phyloP scores from a whole-genome alignment of 2,113 vertebrate species.

The Brachypodius melanocephalos region DNA sequence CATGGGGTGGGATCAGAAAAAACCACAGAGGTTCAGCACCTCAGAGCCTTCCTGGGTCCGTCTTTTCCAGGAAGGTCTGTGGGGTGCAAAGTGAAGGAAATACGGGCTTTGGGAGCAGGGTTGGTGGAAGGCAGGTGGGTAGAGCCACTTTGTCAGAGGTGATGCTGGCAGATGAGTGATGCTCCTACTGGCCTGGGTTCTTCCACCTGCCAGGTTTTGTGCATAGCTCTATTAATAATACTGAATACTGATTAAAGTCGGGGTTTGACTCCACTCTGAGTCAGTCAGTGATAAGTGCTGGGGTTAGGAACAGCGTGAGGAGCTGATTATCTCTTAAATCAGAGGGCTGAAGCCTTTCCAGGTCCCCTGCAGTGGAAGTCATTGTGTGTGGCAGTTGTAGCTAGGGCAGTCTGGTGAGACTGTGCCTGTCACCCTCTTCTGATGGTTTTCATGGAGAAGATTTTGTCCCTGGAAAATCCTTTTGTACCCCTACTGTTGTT shows the following conservation, averaged over 20 bases:
- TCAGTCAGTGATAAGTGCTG: neutral
- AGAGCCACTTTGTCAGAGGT: slow-evolving; percentile 16
- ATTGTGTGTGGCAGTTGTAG: neutral
- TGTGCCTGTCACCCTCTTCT: rapidly evolving
- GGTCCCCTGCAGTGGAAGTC: neutral
- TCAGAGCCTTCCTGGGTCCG: neutral
- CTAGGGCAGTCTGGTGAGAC: neutral
- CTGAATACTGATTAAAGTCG: neutral
- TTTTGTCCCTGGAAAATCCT: neutral
- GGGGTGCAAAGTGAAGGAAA: neutral
- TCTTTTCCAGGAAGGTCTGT: neutral
- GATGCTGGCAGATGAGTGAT: neutral
- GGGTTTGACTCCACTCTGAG: neutral
- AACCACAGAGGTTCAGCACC: neutral
- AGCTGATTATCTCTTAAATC: neutral
- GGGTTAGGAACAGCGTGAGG: neutral
- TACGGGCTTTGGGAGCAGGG: neutral
- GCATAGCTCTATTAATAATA: neutral
- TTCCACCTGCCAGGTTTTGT: neutral
- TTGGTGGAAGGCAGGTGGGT: slow-evolving; percentile 3
- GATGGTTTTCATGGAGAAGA: neutral
- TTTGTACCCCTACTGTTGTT: neutral
- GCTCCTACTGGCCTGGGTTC: neutral
- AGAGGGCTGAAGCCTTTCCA: neutral
- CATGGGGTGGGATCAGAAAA: neutral